Conservation (phyloP, 1,140 invertebrate genomes). For the Archivesica marissinica region DNA sequence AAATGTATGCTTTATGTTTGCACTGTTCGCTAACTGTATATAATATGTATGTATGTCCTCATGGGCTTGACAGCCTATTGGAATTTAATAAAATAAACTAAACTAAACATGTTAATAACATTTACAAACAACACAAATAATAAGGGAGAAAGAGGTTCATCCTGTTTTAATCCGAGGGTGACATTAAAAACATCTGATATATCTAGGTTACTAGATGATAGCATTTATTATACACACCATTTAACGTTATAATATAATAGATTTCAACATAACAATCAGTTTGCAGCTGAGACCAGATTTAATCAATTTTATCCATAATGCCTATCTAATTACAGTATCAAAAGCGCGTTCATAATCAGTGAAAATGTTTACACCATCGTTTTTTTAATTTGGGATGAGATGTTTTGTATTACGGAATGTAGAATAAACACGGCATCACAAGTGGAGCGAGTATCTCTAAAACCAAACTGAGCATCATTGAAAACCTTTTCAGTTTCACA, state of each 20-base stretch:
- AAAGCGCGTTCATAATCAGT: conserved; percentile 27
- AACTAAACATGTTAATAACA: too few relatives aligned
- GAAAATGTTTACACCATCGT: conserved; percentile 7
- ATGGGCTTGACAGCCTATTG: too few relatives aligned
- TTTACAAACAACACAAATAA: too few relatives aligned
- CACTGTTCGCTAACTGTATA: too few relatives aligned
- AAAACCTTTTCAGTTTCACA: conserved; percentile 13
- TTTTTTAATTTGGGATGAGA: neutral
- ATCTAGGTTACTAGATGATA: too few relatives aligned
- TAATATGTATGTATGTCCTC: too few relatives aligned
- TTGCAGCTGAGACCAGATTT: conserved; percentile 19
- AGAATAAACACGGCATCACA: conserved; percentile 21
- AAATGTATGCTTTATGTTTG: too few relatives aligned
- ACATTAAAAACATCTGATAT: too few relatives aligned
- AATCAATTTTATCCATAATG: conserved; percentile 3
- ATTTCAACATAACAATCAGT: conserved; percentile 8
- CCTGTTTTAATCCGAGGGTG: too few relatives aligned
- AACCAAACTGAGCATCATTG: conserved; percentile 17
- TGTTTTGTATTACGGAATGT: conserved; percentile 18
- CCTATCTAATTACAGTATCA: conserved; percentile 12
- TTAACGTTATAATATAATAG: conserved; percentile 25
- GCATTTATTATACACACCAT: conserved; percentile 28
- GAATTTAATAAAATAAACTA: too few relatives aligned
- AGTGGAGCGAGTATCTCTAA: neutral
- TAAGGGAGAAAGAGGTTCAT: too few relatives aligned